Percentiles rank a stretch among this genome's conserved stretches.
Evolutionary conservation across 2,888 invertebrate species (phyloP).

Genomic region (Marasmarcha lunaedactyla): DNA sequence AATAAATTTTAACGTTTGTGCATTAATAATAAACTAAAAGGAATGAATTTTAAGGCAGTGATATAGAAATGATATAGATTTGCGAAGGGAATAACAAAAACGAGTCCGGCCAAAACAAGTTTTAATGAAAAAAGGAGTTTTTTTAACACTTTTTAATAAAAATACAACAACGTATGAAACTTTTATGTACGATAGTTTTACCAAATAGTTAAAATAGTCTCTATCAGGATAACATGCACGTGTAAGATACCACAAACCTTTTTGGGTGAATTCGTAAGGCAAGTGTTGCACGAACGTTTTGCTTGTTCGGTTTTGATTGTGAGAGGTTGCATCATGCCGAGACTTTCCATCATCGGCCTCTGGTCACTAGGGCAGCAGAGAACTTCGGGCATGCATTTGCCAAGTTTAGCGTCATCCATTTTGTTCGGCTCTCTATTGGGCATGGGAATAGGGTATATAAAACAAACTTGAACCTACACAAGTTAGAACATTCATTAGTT

Average conservation of each 20-base stretch:
- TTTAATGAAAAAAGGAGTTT: no score
- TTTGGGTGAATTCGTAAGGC: constrained; percentile 56
- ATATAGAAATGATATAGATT: no score
- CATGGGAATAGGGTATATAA: neutral
- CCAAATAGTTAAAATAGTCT: no score
- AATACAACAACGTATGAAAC: no score
- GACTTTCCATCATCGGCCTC: constrained; percentile 42
- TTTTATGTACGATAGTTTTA: no score
- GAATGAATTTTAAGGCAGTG: neutral
- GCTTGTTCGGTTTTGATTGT: constrained; percentile 63
- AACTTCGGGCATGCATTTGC: constrained; percentile 46
- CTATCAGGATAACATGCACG: no score
- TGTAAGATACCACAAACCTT: constrained; percentile 28
- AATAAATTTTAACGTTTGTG: no score
- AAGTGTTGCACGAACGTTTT: constrained; percentile 60
- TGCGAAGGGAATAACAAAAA: no score
- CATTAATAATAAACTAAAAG: constrained; percentile 1
- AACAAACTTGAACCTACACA: no score
- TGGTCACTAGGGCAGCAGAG: constrained; percentile 52
- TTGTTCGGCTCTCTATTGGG: constrained; percentile 47
- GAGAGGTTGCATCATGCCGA: constrained; percentile 56
- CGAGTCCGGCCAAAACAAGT: no score
- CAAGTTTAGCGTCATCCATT: constrained; percentile 55
- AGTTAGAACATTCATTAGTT: no score
- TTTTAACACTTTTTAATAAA: no score